Conservation (phyloP, 2,113 vertebrate species). For the Campylomormyrus numenius region DNA sequence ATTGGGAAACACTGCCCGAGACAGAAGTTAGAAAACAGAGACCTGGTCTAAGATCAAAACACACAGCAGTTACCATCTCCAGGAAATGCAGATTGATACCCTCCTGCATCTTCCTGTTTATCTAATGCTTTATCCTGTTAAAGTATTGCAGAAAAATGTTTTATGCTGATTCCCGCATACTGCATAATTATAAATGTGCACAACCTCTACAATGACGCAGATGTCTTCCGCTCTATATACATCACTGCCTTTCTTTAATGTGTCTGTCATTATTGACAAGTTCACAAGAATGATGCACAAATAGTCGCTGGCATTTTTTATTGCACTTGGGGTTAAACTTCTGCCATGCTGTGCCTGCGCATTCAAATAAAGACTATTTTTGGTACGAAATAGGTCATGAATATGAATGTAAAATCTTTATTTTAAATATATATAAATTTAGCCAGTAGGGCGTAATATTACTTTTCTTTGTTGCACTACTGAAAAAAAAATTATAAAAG, state of each 20-base stretch:
- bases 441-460: not conserved
- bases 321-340: not conserved
- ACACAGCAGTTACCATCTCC: not conserved
- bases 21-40: not conserved
- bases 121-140: not conserved
- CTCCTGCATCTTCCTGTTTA: not conserved
- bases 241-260: not conserved
- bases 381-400: not conserved
- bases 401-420: conserved; percentile 7
- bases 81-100: not conserved
- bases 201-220: not conserved
- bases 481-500: not conserved
- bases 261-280: not conserved
- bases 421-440: not conserved
- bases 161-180: not conserved
- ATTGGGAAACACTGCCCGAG: not conserved
- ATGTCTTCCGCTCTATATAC: not conserved
- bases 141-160: not conserved
- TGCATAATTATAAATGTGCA: not conserved
- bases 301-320: not conserved
- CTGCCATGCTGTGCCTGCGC: not conserved
- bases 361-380: not conserved
- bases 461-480: conserved; percentile 9
- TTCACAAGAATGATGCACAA: not conserved
- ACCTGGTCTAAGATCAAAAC: not conserved